Base-by-base conservation (phyloP, 2,797 vertebrate genomes). In the Chrysocyon brachyurus region DNA sequence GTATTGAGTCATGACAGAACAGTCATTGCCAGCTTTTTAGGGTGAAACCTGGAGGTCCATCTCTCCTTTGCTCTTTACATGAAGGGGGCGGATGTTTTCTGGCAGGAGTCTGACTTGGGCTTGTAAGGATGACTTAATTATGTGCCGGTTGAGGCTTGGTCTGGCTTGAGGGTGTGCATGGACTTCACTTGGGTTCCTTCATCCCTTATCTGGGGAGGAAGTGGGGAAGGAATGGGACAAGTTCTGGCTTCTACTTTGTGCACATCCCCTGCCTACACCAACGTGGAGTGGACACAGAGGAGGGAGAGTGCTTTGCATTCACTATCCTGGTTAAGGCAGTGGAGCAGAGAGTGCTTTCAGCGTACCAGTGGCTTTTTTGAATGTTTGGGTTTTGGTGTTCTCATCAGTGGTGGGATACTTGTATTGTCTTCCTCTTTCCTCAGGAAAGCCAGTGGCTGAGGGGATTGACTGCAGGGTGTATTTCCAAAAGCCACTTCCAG, bases 401-500 rank as follows among this genome's bases (percentile, higher is more conserved):
- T 36, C 56, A 2, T 87, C 12, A 36, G n/a, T 54, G 17, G 33
- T 24, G 59, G 36, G 26, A 19, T 64, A 22, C 7, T 66, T 9
- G 46, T 59, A 56, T 77, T 36, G 2, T 90, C 94, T 88, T 96
- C 54, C 28, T 78, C 87, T 95, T 96, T 68, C 46, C 36, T 93
- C 49, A 77, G 93, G 49, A 81, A 88, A 90, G 46, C 68, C 40
- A 61, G 68, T 95, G 64, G 24, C 59, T 91, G 84, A 61, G 54
- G 95, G 57, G 33, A 83, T 26, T 57, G 73, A 54, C 72, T 93
- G 63, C 61, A 75, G 66, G 83, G n/a, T 86, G 87, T 56, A 28
- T 96, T 97, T 97, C 66, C 52, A 90, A 90, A 46, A 95, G 84
- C 90, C n/a, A 61, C 72, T 88, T 87, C 77, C 93, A 92, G 77